Percentiles rank a stretch among this genome's conserved stretches.
Evolutionary conservation across 2,888 invertebrate species (phyloP).

Genomic region (Lutraria lutraria): DNA sequence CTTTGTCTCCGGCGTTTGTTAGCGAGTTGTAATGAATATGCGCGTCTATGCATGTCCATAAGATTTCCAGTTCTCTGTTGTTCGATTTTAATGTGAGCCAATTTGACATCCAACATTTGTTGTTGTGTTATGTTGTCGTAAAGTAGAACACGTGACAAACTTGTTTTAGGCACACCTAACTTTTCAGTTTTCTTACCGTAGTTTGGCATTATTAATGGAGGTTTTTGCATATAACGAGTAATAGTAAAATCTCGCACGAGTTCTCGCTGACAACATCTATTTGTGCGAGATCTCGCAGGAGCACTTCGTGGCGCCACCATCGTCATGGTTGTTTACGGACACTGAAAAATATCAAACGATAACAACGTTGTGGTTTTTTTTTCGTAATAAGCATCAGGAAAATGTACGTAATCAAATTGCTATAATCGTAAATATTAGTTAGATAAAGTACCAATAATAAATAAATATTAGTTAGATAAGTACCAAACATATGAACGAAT

Average conservation of each 20-base stretch:
- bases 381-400: too few species aligned
- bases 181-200: conserved; percentile 76
- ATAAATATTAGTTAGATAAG: too few species aligned
- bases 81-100: conserved; percentile 78
- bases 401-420: too few species aligned
- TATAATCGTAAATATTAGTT: too few species aligned
- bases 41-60: conserved; percentile 76
- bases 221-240: conserved; percentile 79
- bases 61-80: conserved; percentile 70
- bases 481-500: too few species aligned
- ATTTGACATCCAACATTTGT: conserved; percentile 81
- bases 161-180: conserved; percentile 79
- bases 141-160: conserved; percentile 79
- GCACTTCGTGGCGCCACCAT: conserved; percentile 29
- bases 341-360: conserved; percentile 9
- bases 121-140: conserved; percentile 84
- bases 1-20: conserved; percentile 44
- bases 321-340: conserved; percentile 11
- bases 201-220: conserved; percentile 81
- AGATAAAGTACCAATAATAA: too few species aligned
- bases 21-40: conserved; percentile 65
- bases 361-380: too few species aligned
- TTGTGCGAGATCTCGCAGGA: conserved; percentile 9
- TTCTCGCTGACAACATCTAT: conserved; percentile 15
- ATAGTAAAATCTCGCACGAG: conserved; percentile 44